Evolutionary conservation across 1,140 invertebrate species (phyloP).

Genomic region (Bombyx mori): DNA sequence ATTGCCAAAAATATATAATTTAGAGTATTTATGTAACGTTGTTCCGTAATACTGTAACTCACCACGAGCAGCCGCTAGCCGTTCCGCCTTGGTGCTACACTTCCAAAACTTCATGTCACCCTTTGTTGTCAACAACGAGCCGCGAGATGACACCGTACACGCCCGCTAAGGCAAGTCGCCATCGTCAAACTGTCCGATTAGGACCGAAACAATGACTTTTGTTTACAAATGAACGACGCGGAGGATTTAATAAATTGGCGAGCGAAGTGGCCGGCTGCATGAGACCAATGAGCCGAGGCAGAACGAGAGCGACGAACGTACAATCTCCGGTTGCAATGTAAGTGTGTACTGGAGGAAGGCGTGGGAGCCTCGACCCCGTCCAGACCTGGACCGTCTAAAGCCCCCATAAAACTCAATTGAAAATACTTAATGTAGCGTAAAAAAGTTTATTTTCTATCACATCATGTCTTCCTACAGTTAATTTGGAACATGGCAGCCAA

Average conservation of each 20-base stretch:
- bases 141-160: conserved; percentile 36
- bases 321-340: conserved; percentile 38
- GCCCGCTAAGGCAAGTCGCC: conserved; percentile 44
- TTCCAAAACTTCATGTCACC: conserved; percentile 61
- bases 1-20: too few relatives aligned
- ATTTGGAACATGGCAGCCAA: conserved; percentile 61
- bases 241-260: conserved; percentile 50
- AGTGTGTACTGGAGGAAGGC: conserved; percentile 39
- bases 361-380: conserved; percentile 46
- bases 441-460: conserved; percentile 69
- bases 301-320: conserved; percentile 39
- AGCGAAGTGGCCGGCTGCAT: conserved; percentile 32
- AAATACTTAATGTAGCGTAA: conserved; percentile 43
- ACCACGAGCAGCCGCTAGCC: conserved; percentile 28
- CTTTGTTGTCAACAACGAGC: conserved; percentile 24
- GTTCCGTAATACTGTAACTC: conserved; percentile 11
- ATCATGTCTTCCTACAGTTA: conserved; percentile 60
- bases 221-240: conserved; percentile 61
- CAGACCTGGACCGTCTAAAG: conserved; percentile 25
- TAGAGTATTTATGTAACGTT: too few relatives aligned
- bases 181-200: conserved; percentile 57
- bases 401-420: conserved; percentile 15
- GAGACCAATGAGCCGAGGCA: conserved; percentile 35
- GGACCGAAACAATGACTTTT: conserved; percentile 65
- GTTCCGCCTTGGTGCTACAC: conserved; percentile 38